A percentile compares a stretch with the other conserved stretches of the same genome.
phyloP scores from a whole-genome alignment of 1,140 invertebrate species.

The Cyphomyrmex costatus region DNA sequence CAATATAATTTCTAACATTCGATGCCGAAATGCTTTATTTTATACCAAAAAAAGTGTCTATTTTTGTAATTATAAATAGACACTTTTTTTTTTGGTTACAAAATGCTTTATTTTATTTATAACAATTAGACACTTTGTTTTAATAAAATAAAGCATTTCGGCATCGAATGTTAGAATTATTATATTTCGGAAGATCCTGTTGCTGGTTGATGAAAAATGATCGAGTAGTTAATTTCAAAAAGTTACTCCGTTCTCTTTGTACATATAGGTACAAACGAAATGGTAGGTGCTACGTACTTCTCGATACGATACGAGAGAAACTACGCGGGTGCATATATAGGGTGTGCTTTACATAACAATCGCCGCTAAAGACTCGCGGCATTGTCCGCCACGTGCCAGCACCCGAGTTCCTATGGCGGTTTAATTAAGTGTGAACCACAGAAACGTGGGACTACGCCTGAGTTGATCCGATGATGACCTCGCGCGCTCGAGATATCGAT shows the following conservation, averaged over 20 bases:
- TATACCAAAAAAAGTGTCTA: no score
- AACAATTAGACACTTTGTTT: neutral
- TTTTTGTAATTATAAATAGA: no score
- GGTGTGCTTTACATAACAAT: slow-evolving; percentile 87
- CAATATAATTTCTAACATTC: no score
- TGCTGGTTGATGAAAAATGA: neutral
- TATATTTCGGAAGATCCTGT: neutral
- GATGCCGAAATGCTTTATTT: no score
- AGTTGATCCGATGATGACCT: slow-evolving; percentile 86
- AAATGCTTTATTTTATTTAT: no score
- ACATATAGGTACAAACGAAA: slow-evolving; percentile 47
- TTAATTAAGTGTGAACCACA: slow-evolving; percentile 88
- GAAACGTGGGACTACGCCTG: slow-evolving; percentile 85
- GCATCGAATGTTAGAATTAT: no score
- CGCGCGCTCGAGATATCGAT: slow-evolving; percentile 83
- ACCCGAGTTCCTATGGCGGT: slow-evolving; percentile 83
- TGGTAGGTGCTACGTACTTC: slow-evolving; percentile 64
- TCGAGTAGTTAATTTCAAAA: slow-evolving; percentile 68
- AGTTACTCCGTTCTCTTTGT: slow-evolving; percentile 49
- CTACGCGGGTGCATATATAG: slow-evolving; percentile 80
- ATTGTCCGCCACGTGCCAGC: slow-evolving; percentile 86
- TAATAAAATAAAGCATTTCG: neutral
- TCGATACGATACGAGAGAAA: slow-evolving; percentile 81
- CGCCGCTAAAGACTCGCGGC: slow-evolving; percentile 86
- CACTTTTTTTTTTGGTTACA: no score